Evolutionary conservation across 2,113 vertebrate species (phyloP).

Genomic region (Alouatta palliata): DNA sequence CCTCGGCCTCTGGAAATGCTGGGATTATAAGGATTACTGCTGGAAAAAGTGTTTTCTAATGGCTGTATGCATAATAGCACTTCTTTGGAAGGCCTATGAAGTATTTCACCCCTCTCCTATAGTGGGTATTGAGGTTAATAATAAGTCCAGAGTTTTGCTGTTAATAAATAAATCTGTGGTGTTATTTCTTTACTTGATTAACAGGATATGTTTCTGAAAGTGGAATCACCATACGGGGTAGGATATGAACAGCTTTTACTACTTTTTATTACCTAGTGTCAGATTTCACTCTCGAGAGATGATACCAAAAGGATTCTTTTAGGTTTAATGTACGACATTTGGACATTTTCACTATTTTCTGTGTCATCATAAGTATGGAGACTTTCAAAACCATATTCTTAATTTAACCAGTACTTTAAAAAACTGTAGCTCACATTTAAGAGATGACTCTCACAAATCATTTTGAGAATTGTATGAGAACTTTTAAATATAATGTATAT

Average conservation of each 20-base stretch:
- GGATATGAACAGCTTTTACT: not conserved
- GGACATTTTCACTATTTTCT: not conserved
- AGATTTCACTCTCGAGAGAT: not conserved
- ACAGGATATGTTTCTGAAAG: not conserved
- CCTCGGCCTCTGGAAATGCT: too few relatives aligned
- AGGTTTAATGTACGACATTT: not conserved
- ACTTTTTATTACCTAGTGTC: not conserved
- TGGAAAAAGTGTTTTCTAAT: not conserved
- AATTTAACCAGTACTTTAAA: not conserved
- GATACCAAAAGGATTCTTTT: not conserved
- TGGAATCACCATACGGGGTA: not conserved
- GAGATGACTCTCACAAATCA: not conserved
- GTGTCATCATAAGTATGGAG: not conserved
- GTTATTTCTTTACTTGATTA: not conserved
- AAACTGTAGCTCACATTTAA: not conserved
- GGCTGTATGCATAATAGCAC: not conserved
- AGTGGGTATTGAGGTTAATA: not conserved
- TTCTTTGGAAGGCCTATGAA: not conserved
- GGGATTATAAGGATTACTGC: too few relatives aligned
- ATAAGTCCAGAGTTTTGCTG: not conserved
- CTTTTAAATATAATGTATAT: not conserved
- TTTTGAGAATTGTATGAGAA: not conserved
- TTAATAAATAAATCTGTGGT: conserved; percentile 1
- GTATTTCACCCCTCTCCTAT: not conserved
- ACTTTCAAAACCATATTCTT: not conserved